Percentiles rank a stretch among this genome's conserved stretches.
Evolutionary conservation across 1,140 invertebrate species (phyloP).

Genomic region (Drosophila setifemur): DNA sequence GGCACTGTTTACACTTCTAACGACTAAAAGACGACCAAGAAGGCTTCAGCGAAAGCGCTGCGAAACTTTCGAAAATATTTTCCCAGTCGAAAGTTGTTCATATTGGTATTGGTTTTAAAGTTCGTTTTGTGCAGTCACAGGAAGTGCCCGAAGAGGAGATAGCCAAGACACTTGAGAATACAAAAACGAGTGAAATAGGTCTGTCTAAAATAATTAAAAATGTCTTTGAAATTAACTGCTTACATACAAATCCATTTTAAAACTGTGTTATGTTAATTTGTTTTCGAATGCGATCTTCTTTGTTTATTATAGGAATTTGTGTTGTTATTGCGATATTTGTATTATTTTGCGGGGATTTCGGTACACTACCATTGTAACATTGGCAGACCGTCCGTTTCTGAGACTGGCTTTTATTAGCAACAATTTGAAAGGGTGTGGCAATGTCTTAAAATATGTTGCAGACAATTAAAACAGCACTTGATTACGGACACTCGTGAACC

Average conservation of each 20-base stretch:
- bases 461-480: conserved; percentile 66
- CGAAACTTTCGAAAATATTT: conserved; percentile 28
- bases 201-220: not conserved
- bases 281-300: no score
- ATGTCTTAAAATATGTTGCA: conserved; percentile 31
- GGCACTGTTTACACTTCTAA: conserved; percentile 50
- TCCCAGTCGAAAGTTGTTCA: conserved; percentile 37
- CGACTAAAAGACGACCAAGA: conserved; percentile 34
- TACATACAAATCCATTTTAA: no score
- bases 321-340: no score
- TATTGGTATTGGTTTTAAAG: conserved; percentile 15
- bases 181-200: not conserved
- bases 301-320: no score
- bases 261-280: no score
- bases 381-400: no score
- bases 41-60: not conserved
- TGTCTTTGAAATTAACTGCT: not conserved
- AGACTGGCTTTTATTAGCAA: conserved; percentile 25
- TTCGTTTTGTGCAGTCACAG: not conserved
- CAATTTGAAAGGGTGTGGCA: conserved; percentile 14
- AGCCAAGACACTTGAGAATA: not conserved
- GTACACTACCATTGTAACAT: no score
- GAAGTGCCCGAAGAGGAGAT: not conserved
- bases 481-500: conserved; percentile 20
- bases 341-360: no score